These are phyloP conservation scores for Junco hyemalis DNA, from an alignment of 2,113 vertebrate genomes.

Conservation along the genomic window DNA sequence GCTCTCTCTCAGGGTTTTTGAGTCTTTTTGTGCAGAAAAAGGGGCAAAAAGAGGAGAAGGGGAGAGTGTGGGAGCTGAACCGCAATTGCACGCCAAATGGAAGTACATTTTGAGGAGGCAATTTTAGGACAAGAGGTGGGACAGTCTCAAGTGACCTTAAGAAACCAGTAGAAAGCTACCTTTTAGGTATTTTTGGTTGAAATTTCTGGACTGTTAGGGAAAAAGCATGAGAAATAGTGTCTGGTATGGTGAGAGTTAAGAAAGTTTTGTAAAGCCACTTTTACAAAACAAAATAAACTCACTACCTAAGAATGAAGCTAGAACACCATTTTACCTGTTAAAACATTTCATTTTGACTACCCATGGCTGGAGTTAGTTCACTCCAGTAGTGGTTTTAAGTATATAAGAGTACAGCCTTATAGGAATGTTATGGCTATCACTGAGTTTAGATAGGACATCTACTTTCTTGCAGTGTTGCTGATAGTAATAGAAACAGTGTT, in stretches of 20 bases:
- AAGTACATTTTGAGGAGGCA: not conserved
- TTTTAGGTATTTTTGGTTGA: not conserved
- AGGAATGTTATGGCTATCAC: not conserved
- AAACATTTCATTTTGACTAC: not conserved
- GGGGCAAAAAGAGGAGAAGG: not conserved
- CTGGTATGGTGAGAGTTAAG: not conserved
- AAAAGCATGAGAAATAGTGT: not conserved
- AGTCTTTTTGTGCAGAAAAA: not conserved
- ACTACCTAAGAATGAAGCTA: not conserved
- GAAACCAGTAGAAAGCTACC: not conserved
- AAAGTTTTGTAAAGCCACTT: not conserved
- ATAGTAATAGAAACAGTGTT: not conserved
- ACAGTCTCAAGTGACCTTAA: not conserved
- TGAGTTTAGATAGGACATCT: not conserved
- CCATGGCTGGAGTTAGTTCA: not conserved
- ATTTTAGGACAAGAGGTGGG: not conserved
- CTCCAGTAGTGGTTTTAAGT: not conserved
- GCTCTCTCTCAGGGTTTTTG: not conserved
- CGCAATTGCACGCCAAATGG: rapidly evolving
- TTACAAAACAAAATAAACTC: not conserved
- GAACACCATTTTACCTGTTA: not conserved
- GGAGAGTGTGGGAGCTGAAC: not conserved
- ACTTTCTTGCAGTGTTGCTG: not conserved
- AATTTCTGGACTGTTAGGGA: not conserved
- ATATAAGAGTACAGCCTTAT: not conserved